Percentiles rank a stretch among this genome's conserved stretches.
phyloP scores from a whole-genome alignment of 2,113 vertebrate genomes.

The Bubo blakistoni region DNA sequence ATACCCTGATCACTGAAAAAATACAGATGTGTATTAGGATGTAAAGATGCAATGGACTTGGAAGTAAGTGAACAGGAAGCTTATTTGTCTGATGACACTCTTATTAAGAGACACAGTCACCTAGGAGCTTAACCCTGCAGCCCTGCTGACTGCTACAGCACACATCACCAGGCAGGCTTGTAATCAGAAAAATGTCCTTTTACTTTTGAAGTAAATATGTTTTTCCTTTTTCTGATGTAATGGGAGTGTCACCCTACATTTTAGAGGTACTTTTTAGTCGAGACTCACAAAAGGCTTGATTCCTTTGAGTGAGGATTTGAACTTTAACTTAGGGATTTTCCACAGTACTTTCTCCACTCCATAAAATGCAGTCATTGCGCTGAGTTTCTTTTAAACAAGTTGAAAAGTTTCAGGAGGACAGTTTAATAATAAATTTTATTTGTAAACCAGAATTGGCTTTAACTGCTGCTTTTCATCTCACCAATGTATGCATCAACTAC shows the following conservation, averaged over 20 bases:
- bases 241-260: background rate
- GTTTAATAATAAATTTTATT: slow-evolving; percentile 58
- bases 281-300: background rate
- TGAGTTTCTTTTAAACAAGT: slow-evolving; percentile 59
- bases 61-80: background rate
- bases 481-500: slow-evolving; percentile 35
- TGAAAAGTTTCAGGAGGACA: slow-evolving; percentile 44
- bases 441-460: slow-evolving; percentile 57
- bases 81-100: background rate
- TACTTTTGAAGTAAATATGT: background rate
- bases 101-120: background rate
- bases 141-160: background rate
- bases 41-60: background rate
- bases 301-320: slow-evolving; percentile 46
- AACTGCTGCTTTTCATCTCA: slow-evolving; percentile 53
- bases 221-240: background rate
- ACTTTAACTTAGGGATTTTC: slow-evolving; percentile 16
- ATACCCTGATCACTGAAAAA: background rate
- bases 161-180: background rate
- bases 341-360: slow-evolving; percentile 1
- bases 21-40: background rate
- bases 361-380: slow-evolving; percentile 41
- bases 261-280: background rate
- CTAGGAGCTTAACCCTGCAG: background rate
- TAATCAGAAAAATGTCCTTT: background rate